Evolutionary conservation across 2,888 invertebrate species (phyloP).

Genomic region (Digitonthophagus gazella): DNA sequence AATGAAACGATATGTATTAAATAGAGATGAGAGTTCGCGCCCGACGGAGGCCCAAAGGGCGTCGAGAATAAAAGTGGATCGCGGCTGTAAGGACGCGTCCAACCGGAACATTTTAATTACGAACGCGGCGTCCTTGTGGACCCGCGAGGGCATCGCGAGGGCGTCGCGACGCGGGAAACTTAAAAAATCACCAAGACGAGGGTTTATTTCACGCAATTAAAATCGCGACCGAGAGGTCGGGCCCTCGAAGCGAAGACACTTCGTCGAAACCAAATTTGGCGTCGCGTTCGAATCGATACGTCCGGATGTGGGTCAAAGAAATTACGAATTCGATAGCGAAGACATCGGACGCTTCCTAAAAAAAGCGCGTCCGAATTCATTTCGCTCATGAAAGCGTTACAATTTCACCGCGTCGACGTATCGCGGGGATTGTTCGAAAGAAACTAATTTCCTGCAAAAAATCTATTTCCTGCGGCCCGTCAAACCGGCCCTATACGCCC

Average conservation of each 20-base stretch:
- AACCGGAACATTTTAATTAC: slow-evolving; percentile 45
- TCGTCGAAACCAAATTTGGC: neutral
- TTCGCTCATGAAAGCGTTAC: neutral
- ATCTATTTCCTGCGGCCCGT: neutral
- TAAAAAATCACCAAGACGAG: neutral
- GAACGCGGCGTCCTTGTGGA: slow-evolving; percentile 22
- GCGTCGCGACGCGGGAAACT: neutral
- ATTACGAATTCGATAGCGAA: neutral
- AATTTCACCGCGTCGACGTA: neutral
- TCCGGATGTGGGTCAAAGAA: neutral
- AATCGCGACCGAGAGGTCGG: no score
- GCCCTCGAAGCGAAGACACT: neutral
- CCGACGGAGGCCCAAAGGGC: neutral
- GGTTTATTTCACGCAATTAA: neutral
- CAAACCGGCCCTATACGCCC: neutral
- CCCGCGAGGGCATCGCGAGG: neutral
- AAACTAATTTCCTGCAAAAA: neutral
- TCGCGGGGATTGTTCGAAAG: neutral
- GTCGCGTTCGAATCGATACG: neutral
- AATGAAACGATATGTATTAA: neutral
- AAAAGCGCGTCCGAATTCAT: neutral
- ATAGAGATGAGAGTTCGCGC: neutral
- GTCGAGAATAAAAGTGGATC: slow-evolving; percentile 26
- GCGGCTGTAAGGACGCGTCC: slow-evolving; percentile 39
- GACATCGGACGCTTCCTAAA: no score